These are phyloP conservation scores for Phaonia tiefii DNA, from an alignment of 2,888 invertebrate genomes.

Conservation along the genomic window DNA sequence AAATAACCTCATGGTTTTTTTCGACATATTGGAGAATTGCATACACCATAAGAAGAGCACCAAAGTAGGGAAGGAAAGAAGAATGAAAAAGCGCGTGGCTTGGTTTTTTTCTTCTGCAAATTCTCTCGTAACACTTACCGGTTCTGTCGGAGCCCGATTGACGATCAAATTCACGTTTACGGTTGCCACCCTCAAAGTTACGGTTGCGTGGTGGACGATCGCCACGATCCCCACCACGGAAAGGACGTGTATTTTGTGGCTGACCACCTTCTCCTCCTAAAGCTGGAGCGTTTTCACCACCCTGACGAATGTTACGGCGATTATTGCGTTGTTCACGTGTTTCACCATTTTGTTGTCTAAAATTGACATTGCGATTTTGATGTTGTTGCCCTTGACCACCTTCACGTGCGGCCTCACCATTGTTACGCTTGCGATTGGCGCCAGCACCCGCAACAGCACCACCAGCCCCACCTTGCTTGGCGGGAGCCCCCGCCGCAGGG, in stretches of 20 bases:
- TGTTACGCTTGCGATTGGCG: slow-evolving; percentile 72
- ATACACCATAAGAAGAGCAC: too few species aligned
- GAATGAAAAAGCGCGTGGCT: background rate
- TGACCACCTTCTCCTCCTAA: slow-evolving; percentile 68
- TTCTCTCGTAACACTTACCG: slow-evolving; percentile 81
- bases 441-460: slow-evolving; percentile 61
- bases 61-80: too few species aligned
- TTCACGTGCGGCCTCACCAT: slow-evolving; percentile 73
- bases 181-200: slow-evolving; percentile 79
- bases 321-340: slow-evolving; percentile 86
- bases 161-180: slow-evolving; percentile 95
- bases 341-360: slow-evolving; percentile 81
- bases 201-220: slow-evolving; percentile 79
- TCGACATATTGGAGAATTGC: too few species aligned
- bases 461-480: slow-evolving; percentile 73
- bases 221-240: slow-evolving; percentile 59
- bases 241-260: slow-evolving; percentile 81
- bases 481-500: slow-evolving; percentile 52
- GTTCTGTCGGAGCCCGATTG: slow-evolving; percentile 98
- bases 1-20: too few species aligned
- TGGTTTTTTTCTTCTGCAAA: background rate
- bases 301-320: slow-evolving; percentile 82
- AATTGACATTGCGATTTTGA: slow-evolving; percentile 74
- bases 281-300: slow-evolving; percentile 76
- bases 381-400: slow-evolving; percentile 68